Evolutionary conservation across 2,797 vertebrate genomes (phyloP), one percentile per base, ranked within the genome.

Genomic region (Catostomus latipinnis): DNA sequence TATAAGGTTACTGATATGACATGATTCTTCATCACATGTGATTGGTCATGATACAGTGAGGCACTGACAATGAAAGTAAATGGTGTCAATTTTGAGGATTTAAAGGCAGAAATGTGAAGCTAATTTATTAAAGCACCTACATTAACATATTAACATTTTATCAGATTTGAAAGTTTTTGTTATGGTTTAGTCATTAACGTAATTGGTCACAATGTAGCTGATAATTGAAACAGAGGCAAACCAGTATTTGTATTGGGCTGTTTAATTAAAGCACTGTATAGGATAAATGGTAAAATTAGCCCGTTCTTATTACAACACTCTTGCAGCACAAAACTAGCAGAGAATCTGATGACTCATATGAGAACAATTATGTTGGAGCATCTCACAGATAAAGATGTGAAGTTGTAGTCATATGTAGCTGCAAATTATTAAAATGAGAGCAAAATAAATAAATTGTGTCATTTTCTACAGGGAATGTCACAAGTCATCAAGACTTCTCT

Each of bases 341-440:
- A 77, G 56, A 56, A 18, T 34, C 56, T 69, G 54, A 77, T 69
- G 75, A 77, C 75, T 77, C 75, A 60, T 68, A 14, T 10, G 56
- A 69, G 75, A 69, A 65, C 75, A 69, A 77, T 77, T 69, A 69
- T 69, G 58, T 67, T 14, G 8, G 46, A 77, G 22, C 12, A 10
- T 60, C 18, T 58, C 54, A 10, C 65, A 52, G 66, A 77, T 69
- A 61, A 69, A 69, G 66, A 69, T 61, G 54, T 68, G 16, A 58
- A 69, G 66, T 14, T 60, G 65, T 69, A 69, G 56, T 45, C 12
- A n/a, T 43, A 46, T 60, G 13, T 52, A 69, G 56, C 65, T 50
- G 46, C 9, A 60, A 22, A 76, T 76, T 54, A 76, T 68, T 58
- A 76, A 68, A 65, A 67, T 50, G 18, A 60, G 48, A 69, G 54